Conservation (phyloP, 2,113 vertebrate genomes). For the Sapajus apella region DNA sequence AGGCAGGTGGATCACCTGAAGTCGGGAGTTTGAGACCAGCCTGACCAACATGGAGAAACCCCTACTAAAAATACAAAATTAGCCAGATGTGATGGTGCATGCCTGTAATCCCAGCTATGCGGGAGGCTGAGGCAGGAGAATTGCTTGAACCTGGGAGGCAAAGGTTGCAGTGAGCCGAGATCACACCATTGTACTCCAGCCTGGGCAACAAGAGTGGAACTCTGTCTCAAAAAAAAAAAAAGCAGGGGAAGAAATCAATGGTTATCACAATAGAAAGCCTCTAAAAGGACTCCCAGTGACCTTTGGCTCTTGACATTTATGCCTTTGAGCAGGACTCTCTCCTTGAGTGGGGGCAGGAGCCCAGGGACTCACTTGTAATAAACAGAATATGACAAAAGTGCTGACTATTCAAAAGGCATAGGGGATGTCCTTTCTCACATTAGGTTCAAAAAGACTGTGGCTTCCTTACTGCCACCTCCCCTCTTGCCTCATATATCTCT, state of each 20-base stretch:
- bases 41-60: no score
- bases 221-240: no score
- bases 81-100: no score
- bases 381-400: neutral
- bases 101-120: no score
- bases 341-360: neutral
- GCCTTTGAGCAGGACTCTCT: neutral
- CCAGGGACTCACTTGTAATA: neutral
- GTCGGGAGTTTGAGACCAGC: no score
- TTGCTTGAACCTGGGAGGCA: no score
- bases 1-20: no score
- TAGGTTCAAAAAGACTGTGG: neutral
- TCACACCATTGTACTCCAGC: no score
- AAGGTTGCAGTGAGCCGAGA: no score
- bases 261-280: neutral
- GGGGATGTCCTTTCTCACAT: neutral
- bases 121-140: no score
- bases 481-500: neutral
- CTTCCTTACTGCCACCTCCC: neutral
- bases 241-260: neutral
- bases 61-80: no score
- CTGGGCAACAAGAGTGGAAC: no score
- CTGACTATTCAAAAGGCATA: neutral
- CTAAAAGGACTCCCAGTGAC: neutral
- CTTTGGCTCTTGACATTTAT: neutral